A percentile compares a stretch with the other conserved stretches of the same genome.
Conservation (phyloP, 2,113 vertebrate genomes). For the Notarius quadriscutis region DNA sequence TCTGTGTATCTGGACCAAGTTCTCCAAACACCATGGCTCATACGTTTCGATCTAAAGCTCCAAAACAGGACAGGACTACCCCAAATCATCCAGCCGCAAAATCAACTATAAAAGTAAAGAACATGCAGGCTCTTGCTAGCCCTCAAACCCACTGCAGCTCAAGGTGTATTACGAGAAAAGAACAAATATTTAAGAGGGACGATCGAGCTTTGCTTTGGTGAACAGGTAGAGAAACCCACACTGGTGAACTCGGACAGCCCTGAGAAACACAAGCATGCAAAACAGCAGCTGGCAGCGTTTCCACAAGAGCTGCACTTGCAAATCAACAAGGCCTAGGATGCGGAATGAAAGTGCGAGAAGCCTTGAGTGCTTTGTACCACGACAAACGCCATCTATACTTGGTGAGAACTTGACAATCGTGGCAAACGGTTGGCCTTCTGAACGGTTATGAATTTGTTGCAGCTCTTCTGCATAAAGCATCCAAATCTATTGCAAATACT, state of each 20-base stretch:
- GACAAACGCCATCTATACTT: not conserved
- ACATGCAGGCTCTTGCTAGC: not conserved
- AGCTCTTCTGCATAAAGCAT: not conserved
- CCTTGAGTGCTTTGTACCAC: not conserved
- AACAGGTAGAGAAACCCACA: conserved; percentile 9
- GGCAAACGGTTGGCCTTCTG: not conserved
- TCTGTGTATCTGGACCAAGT: conserved; percentile 33
- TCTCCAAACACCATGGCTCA: conserved; percentile 3
- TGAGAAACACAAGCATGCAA: conserved; percentile 7
- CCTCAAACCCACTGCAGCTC: conserved; percentile 46
- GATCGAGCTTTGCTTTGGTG: not conserved
- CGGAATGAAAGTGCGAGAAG: not conserved
- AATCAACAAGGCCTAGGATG: not conserved
- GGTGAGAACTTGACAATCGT: not conserved
- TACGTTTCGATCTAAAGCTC: not conserved
- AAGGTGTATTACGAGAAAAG: conserved; percentile 40
- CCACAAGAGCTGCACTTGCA: conserved; percentile 23
- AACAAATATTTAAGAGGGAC: conserved; percentile 61
- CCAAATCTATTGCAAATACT: not conserved
- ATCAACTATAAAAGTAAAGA: conserved; percentile 12
- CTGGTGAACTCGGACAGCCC: conserved; percentile 6
- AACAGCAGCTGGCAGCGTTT: conserved; percentile 30
- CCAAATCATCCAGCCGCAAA: not conserved
- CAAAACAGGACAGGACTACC: not conserved
- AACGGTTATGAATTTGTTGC: not conserved